phyloP scores from a whole-genome alignment of 2,888 invertebrate species.

The Stenichneumon culpator region DNA sequence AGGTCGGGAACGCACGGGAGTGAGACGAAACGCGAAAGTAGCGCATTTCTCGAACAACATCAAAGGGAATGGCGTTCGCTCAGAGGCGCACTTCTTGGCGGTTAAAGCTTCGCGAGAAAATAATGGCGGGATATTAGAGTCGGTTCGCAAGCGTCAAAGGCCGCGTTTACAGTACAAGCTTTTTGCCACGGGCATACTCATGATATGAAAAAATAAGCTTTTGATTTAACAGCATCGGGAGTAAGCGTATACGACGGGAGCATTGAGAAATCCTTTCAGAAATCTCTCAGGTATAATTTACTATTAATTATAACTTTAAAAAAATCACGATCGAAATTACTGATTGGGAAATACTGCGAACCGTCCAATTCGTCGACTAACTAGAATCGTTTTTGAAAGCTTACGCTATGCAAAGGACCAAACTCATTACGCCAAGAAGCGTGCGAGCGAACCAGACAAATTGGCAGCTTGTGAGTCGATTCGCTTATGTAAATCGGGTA shows the following conservation, averaged over 20 bases:
- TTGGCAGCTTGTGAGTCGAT: neutral
- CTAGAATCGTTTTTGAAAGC: neutral
- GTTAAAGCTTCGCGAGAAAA: slow-evolving; percentile 18
- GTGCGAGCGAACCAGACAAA: neutral
- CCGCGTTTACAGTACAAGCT: slow-evolving; percentile 7
- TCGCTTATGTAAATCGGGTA: neutral
- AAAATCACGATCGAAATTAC: neutral
- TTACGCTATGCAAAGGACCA: neutral
- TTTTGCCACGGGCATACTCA: neutral
- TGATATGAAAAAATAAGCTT: neutral
- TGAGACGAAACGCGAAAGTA: slow-evolving; percentile 2
- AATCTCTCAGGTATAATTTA: neutral
- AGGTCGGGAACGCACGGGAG: neutral
- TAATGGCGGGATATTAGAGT: slow-evolving; percentile 34
- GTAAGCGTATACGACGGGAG: neutral
- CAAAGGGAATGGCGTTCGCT: slow-evolving; percentile 21
- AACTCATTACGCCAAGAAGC: neutral
- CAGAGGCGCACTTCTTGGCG: slow-evolving; percentile 20
- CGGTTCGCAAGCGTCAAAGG: slow-evolving; percentile 3
- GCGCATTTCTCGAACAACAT: slow-evolving; percentile 15
- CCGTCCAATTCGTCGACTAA: neutral
- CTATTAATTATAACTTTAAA: neutral
- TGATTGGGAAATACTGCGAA: neutral
- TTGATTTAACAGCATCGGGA: neutral
- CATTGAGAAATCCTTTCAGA: neutral